Conservation (phyloP, 2,113 vertebrate species). For the Gallinago undulata region DNA sequence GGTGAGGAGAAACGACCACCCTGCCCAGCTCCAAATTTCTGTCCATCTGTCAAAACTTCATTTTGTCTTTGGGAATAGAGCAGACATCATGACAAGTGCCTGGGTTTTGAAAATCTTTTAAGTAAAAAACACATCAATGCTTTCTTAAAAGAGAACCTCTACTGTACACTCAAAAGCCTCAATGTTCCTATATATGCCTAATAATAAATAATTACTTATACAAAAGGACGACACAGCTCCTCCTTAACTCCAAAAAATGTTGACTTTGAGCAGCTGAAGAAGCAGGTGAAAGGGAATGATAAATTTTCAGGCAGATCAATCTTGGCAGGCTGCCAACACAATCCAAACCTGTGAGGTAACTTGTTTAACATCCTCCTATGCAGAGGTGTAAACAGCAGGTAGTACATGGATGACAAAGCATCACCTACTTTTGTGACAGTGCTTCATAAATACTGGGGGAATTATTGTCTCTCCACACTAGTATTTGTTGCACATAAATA, state of each 20-base stretch:
- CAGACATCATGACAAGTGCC: not conserved
- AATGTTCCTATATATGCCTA: slow-evolving; percentile 26
- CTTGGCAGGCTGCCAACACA: slow-evolving; percentile 69
- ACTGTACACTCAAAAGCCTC: slow-evolving; percentile 43
- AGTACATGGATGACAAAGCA: slow-evolving; percentile 72
- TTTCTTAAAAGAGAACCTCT: slow-evolving; percentile 60
- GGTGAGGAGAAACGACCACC: not conserved
- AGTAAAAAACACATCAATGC: slow-evolving; percentile 26
- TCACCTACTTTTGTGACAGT: slow-evolving; percentile 75
- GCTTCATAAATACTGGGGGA: slow-evolving; percentile 51
- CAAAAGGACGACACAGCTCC: not conserved
- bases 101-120: slow-evolving; percentile 22
- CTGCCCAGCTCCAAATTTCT: not conserved
- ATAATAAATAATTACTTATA: slow-evolving; percentile 9
- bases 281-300: slow-evolving; percentile 1
- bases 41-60: not conserved
- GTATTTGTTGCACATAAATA: slow-evolving; percentile 80
- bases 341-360: slow-evolving; percentile 70
- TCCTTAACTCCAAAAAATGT: not conserved
- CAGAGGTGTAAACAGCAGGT: slow-evolving; percentile 73
- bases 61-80: not conserved
- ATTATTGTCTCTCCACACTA: slow-evolving; percentile 59
- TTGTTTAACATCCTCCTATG: slow-evolving; percentile 72
- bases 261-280: not conserved
- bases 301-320: slow-evolving; percentile 59